These are phyloP conservation scores for Coremacera marginata DNA, from an alignment of 2,888 invertebrate species.

Conservation along the genomic window DNA sequence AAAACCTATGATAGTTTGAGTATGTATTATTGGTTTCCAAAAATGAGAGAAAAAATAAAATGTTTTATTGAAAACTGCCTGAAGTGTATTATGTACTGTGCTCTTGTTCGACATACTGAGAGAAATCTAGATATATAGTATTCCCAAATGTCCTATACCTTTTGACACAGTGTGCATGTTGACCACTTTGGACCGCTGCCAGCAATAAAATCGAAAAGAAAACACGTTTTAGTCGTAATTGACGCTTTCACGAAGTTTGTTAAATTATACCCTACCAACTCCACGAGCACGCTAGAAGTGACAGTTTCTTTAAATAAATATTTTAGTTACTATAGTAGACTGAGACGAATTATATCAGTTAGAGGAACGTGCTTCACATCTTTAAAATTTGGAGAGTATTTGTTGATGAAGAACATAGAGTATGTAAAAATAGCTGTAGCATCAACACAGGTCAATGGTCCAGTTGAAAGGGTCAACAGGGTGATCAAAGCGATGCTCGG, in stretches of 20 bases:
- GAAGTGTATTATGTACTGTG: not conserved
- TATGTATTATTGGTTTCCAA: conserved; percentile 40
- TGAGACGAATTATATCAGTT: no score
- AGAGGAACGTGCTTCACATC: conserved; percentile 30
- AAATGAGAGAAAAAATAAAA: conserved; percentile 27
- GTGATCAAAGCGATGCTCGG: no score
- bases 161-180: no score
- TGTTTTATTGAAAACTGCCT: conserved; percentile 17
- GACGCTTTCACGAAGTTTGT: no score
- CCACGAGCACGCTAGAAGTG: no score
- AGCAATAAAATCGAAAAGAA: no score
- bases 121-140: conserved; percentile 29
- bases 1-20: conserved; percentile 28
- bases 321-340: no score
- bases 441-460: not conserved
- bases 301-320: no score
- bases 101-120: not conserved
- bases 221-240: no score
- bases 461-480: conserved; percentile 11
- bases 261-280: no score
- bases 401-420: not conserved
- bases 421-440: not conserved
- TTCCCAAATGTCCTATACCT: conserved; percentile 23
- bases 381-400: not conserved
- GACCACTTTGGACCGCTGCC: no score